Evolutionary conservation across 2,888 invertebrate species (phyloP).

Genomic region (Prosopocoilus inquinatus): DNA sequence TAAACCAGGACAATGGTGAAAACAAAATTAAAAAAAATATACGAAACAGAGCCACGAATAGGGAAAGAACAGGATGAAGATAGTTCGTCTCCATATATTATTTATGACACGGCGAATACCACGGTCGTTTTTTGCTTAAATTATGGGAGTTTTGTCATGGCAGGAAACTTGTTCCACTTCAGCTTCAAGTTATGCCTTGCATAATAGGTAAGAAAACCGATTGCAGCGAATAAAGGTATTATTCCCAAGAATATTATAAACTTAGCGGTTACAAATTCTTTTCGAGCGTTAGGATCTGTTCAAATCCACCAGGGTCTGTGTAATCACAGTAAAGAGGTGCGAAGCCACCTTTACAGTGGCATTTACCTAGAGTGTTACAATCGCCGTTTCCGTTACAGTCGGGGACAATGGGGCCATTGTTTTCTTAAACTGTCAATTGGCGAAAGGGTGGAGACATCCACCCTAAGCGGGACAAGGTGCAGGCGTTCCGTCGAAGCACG

Average conservation of each 20-base stretch:
- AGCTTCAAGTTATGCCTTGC: conserved; percentile 64
- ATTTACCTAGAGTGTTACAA: conserved; percentile 86
- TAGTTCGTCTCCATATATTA: too few relatives aligned
- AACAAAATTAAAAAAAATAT: too few relatives aligned
- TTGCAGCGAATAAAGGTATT: conserved; percentile 68
- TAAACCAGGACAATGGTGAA: too few relatives aligned
- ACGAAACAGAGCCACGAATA: too few relatives aligned
- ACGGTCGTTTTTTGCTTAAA: too few relatives aligned
- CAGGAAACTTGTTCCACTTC: conserved; percentile 54
- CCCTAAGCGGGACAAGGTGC: too few relatives aligned
- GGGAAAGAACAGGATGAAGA: too few relatives aligned
- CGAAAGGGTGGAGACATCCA: too few relatives aligned
- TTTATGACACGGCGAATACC: too few relatives aligned
- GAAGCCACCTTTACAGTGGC: conserved; percentile 91
- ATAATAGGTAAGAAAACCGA: conserved; percentile 73
- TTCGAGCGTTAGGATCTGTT: conserved; percentile 79
- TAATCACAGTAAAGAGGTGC: conserved; percentile 82
- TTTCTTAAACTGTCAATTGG: conserved; percentile 64
- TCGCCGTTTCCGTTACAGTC: conserved; percentile 83
- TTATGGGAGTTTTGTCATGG: too few relatives aligned
- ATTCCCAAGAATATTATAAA: conserved; percentile 86
- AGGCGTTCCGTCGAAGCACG: too few relatives aligned
- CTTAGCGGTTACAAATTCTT: conserved; percentile 76
- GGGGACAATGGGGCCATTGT: conserved; percentile 64
- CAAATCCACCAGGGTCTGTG: conserved; percentile 87